Conservation (phyloP, 2,888 invertebrate genomes). For the Blastobasis adustella region DNA sequence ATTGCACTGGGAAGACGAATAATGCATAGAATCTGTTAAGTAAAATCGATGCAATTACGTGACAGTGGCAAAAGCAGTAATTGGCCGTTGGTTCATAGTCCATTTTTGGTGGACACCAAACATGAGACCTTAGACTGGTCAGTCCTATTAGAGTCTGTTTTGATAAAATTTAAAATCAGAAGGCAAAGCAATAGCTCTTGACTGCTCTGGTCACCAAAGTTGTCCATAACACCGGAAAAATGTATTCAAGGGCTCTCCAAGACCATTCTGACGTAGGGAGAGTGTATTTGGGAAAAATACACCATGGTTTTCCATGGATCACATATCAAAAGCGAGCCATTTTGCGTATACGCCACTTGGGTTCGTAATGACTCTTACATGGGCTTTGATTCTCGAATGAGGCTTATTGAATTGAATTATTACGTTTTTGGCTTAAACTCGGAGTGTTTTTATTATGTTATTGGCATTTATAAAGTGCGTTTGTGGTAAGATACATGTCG, state of each 20-base stretch:
- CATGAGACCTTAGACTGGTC: too few species aligned
- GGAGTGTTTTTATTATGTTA: slow-evolving; percentile 5
- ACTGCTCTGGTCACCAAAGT: slow-evolving; percentile 18
- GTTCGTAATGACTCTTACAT: slow-evolving; percentile 17
- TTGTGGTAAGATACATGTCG: too few species aligned
- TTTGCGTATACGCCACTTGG: slow-evolving; percentile 20
- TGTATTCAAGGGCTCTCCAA: slow-evolving; percentile 20
- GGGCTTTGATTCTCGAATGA: slow-evolving; percentile 18
- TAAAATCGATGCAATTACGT: too few species aligned
- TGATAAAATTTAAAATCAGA: too few species aligned
- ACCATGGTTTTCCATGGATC: slow-evolving; percentile 22
- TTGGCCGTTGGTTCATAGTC: too few species aligned
- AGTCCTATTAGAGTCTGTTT: too few species aligned
- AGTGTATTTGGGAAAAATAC: slow-evolving; percentile 26
- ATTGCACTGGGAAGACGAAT: too few species aligned
- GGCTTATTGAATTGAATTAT: slow-evolving; percentile 17
- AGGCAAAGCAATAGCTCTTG: too few species aligned
- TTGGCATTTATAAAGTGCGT: slow-evolving; percentile 1
- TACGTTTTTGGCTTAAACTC: slow-evolving; percentile 4
- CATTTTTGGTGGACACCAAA: too few species aligned
- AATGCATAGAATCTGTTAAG: too few species aligned
- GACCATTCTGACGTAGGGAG: slow-evolving; percentile 9
- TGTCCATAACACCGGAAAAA: slow-evolving; percentile 23
- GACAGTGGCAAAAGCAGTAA: too few species aligned
- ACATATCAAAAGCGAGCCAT: slow-evolving; percentile 26